Conservation (phyloP, 2,797 vertebrate genomes). For the Okamejei kenojei region DNA sequence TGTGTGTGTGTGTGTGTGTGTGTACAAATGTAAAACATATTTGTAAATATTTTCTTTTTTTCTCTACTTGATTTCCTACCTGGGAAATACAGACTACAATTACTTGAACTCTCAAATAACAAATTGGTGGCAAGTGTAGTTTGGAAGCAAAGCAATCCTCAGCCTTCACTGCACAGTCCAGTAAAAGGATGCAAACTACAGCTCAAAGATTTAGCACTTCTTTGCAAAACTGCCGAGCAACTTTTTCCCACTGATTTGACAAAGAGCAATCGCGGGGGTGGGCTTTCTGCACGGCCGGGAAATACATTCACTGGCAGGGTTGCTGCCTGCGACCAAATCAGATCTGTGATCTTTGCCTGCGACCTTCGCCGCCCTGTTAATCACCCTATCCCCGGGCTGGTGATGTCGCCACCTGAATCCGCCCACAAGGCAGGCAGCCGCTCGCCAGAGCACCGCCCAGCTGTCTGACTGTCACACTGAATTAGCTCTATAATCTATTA, state of each 20-base stretch:
- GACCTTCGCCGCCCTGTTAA: not conserved
- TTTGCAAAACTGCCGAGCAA: not conserved
- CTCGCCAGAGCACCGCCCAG: not conserved
- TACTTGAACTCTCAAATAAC: not conserved
- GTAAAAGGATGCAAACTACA: not conserved
- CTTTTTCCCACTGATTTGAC: not conserved
- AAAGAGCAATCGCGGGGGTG: not conserved
- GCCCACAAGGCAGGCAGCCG: not conserved
- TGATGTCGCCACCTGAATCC: not conserved
- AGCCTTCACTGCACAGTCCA: not conserved
- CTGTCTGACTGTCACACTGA: not conserved
- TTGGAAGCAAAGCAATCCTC: not conserved
- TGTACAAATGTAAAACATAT: no score
- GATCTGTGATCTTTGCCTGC: no score
- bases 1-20: no score
- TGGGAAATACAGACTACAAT: not conserved
- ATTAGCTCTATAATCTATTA: not conserved
- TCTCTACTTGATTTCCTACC: not conserved
- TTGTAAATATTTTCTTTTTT: not conserved
- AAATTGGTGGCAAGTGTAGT: not conserved
- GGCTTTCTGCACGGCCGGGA: not conserved
- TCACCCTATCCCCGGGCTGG: not conserved
- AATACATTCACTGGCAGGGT: not conserved
- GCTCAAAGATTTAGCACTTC: not conserved
- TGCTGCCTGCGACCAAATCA: not conserved